Evolutionary conservation across 2,113 vertebrate species (phyloP), one percentile per base, ranked within the genome.

Genomic region (Peromyscus maniculatus): DNA sequence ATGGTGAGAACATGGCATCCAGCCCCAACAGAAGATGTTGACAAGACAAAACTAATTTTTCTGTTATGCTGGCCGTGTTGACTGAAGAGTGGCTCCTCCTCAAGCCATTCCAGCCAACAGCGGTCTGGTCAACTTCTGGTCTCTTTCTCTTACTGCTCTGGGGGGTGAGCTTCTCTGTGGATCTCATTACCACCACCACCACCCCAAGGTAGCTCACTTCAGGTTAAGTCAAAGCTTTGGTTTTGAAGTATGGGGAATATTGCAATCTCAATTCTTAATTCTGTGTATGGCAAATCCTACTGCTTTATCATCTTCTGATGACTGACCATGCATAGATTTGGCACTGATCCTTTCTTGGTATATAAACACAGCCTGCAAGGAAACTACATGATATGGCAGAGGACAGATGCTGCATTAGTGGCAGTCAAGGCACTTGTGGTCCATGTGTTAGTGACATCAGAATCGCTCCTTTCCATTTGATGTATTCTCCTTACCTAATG

Each of bases 251-350:
- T 98, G 89, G 95, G 55, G 79, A 98, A 97, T 92, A 96, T 80
- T 87, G 83, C n/a, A 97, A 96, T 96, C 96, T 91, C 89, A 96
- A 93, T 87, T 94, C 94, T 95, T 87, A 96, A 95, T 17, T 86
- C 75, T 84, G 92, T 84, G 80, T 9, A 84, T 97, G 97, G 97
- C 91, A 97, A 97, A 97, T 66, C 91, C 97, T 89, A n/a, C 49
- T 97, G 93, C 91, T 98, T 98, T 96, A 97, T 17, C 93, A 91
- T 69, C 52, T 78, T 91, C 95, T 95, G 97, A 95, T 97, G 98
- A 98, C 78, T 91, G 59, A 78, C 49, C 94, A 69, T 84, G 89
- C 90, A 82, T 97, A 91, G 79, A 97, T 55, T 97, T 97, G 82
- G 97, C 62, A 86, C 91, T 22, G 12, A 96, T 57, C 87, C 97